Evolutionary conservation across 2,888 invertebrate genomes (phyloP).

Genomic region (Trichacis sp.): DNA sequence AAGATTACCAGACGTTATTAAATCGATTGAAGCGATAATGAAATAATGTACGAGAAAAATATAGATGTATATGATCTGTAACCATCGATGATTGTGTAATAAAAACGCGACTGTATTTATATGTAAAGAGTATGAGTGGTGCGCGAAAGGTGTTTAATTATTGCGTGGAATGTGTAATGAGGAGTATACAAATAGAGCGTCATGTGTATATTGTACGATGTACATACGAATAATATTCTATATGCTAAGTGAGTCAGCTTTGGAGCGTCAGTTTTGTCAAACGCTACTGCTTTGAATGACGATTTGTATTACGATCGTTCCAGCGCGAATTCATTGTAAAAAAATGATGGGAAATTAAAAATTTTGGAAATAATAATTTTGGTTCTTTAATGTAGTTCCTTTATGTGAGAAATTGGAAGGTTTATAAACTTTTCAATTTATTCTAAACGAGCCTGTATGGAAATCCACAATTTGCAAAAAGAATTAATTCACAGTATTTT

Average conservation of each 20-base stretch:
- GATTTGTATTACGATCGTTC: constrained; percentile 1
- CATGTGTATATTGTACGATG: constrained; percentile 33
- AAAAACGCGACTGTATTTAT: constrained; percentile 22
- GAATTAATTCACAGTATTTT: too few relatives aligned
- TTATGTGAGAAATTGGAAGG: too few relatives aligned
- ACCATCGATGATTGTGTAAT: constrained; percentile 17
- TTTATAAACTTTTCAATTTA: too few relatives aligned
- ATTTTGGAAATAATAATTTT: too few relatives aligned
- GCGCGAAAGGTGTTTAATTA: constrained; percentile 22
- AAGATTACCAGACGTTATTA: too few relatives aligned
- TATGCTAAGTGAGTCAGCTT: constrained; percentile 39
- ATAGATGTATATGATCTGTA: too few relatives aligned
- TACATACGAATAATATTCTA: constrained; percentile 35
- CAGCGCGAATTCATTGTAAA: not conserved
- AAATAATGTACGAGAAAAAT: too few relatives aligned
- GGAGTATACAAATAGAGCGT: constrained; percentile 14
- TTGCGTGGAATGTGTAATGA: constrained; percentile 9
- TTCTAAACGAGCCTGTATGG: too few relatives aligned
- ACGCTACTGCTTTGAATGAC: constrained; percentile 31
- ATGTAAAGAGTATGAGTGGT: constrained; percentile 29
- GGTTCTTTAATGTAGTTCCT: too few relatives aligned
- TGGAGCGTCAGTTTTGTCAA: constrained; percentile 31
- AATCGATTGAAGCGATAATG: too few relatives aligned
- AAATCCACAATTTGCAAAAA: too few relatives aligned
- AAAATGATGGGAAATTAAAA: not conserved